Evolutionary conservation across 2,113 vertebrate species (phyloP).

Genomic region (Cathartes aura): DNA sequence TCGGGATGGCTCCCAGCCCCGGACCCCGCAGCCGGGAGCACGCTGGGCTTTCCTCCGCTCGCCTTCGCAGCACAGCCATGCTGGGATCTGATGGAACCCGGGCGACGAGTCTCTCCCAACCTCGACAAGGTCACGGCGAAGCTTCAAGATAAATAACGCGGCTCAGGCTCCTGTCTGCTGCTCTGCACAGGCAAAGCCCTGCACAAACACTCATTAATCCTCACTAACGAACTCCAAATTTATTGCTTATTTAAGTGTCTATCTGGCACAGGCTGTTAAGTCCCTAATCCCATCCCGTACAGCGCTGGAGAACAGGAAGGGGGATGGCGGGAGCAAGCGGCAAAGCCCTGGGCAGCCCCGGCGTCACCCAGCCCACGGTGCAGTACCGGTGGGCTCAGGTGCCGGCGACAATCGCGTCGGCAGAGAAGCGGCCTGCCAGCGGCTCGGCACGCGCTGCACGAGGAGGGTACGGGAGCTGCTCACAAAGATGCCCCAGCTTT

Average conservation of each 20-base stretch:
- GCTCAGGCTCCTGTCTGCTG: neutral
- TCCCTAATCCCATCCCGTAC: neutral
- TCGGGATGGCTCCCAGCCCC: neutral
- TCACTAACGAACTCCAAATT: conserved; percentile 12
- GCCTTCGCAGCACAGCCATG: neutral
- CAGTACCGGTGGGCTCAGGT: neutral
- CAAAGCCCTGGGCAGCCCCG: neutral
- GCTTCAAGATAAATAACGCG: neutral
- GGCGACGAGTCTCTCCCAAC: fast-evolving
- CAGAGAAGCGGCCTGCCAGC: neutral
- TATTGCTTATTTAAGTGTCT: conserved; percentile 16
- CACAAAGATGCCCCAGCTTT: neutral
- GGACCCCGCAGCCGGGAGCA: neutral
- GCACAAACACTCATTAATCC: conserved; percentile 41
- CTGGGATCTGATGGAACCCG: fast-evolving
- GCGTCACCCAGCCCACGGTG: fast-evolving
- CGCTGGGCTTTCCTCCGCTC: neutral
- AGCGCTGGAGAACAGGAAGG: neutral
- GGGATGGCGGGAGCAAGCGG: fast-evolving
- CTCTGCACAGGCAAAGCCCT: neutral
- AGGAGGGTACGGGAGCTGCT: neutral
- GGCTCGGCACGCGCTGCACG: neutral
- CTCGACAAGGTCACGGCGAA: neutral
- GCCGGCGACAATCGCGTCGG: neutral
- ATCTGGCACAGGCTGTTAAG: conserved; percentile 24